A percentile compares a stretch with the other conserved stretches of the same genome.
Conservation (phyloP, 2,113 vertebrate genomes). For the Leptosomus discolor region DNA sequence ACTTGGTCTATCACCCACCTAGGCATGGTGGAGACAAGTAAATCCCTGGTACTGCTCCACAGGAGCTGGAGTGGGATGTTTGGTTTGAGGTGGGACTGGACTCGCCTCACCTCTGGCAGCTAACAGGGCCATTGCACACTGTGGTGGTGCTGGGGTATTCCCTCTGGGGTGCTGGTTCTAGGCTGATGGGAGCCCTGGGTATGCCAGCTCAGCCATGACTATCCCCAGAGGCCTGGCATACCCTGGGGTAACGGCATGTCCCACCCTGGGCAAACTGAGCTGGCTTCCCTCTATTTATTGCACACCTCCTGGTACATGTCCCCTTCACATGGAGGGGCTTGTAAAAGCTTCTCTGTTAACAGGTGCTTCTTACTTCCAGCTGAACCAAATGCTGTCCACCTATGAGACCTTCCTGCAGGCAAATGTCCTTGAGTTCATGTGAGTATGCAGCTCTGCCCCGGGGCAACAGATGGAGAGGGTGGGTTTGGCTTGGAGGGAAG, state of each 20-base stretch:
- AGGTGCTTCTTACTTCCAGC: background rate
- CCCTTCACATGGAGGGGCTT: accelerated
- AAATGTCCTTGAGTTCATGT: background rate
- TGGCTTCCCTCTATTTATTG: too few species aligned
- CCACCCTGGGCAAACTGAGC: background rate
- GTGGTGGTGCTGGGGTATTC: accelerated
- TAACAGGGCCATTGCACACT: accelerated
- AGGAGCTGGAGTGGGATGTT: background rate
- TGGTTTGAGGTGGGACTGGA: background rate
- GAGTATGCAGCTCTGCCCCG: background rate
- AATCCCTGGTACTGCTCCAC: background rate
- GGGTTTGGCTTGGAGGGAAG: background rate
- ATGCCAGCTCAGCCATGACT: background rate
- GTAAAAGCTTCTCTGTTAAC: background rate
- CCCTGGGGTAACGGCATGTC: background rate
- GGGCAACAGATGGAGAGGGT: background rate
- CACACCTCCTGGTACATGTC: accelerated
- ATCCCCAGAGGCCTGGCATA: background rate
- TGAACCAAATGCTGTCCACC: background rate
- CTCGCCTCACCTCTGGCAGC: background rate
- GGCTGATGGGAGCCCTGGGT: background rate
- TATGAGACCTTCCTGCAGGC: background rate
- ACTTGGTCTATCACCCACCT: background rate
- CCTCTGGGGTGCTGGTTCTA: background rate
- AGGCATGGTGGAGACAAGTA: accelerated